A percentile compares a stretch with the other conserved stretches of the same genome.
These are phyloP conservation scores for Hymenochirus boettgeri DNA, from an alignment of 2,113 vertebrate genomes.

Conservation along the genomic window DNA sequence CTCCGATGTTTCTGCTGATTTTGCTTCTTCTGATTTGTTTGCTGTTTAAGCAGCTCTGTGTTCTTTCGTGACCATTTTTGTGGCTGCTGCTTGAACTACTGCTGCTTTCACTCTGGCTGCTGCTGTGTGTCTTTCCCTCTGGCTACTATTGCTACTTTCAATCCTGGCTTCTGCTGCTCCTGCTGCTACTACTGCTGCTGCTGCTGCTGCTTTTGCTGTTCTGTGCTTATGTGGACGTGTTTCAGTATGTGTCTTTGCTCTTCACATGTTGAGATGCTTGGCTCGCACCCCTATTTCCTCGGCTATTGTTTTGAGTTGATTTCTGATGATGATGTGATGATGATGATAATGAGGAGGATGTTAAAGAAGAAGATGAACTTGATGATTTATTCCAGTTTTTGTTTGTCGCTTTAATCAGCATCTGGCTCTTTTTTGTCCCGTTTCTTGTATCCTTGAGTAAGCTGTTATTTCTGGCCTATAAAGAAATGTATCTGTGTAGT, in stretches of 20 bases:
- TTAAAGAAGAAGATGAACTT: conserved; percentile 34
- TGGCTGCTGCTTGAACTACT: accelerated
- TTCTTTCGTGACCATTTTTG: neutral
- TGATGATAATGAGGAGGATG: too few relatives aligned
- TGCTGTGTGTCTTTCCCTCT: accelerated
- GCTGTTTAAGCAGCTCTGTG: too few relatives aligned
- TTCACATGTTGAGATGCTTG: neutral
- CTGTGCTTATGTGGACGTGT: neutral
- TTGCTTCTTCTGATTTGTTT: neutral
- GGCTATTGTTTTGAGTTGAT: neutral
- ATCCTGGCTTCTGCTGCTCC: accelerated
- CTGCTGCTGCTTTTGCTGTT: neutral
- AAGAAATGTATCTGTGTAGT: too few relatives aligned
- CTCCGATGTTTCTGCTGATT: neutral
- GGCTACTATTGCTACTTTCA: accelerated
- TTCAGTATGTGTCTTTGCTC: neutral
- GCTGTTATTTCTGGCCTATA: conserved; percentile 15
- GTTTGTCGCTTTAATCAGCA: neutral
- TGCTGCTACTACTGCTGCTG: accelerated
- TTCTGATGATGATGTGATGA: neutral
- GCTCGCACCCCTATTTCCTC: neutral
- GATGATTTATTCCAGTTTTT: conserved; percentile 5
- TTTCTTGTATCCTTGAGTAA: neutral
- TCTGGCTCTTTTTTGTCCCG: neutral
- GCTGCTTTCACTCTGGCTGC: accelerated